A percentile compares a stretch with the other conserved stretches of the same genome.
phyloP scores from a whole-genome alignment of 2,888 invertebrate genomes.

The Diabrotica balteata region DNA sequence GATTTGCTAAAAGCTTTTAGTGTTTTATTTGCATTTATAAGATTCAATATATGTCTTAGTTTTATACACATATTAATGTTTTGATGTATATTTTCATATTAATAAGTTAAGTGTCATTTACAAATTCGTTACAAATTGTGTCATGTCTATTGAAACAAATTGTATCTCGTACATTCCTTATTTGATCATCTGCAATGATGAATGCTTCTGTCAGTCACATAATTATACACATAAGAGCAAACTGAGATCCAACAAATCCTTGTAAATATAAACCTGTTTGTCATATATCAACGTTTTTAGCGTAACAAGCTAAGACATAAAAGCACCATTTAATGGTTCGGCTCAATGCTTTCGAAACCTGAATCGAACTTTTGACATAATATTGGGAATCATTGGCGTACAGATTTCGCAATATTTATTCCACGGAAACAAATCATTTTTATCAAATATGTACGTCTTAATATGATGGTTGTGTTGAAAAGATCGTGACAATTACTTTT shows the following conservation, averaged over 20 bases:
- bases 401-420: no score
- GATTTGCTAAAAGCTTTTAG: no score
- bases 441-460: no score
- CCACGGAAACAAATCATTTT: no score
- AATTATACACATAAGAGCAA: constrained; percentile 38
- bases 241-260: constrained; percentile 41
- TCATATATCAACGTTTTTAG: constrained; percentile 55
- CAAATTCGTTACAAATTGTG: constrained; percentile 27
- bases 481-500: no score
- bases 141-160: constrained; percentile 22
- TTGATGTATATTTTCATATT: neutral
- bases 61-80: no score
- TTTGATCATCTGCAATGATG: constrained; percentile 34
- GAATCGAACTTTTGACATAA: constrained; percentile 35
- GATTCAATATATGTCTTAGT: no score
- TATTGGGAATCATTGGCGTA: constrained; percentile 32
- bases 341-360: constrained; percentile 33
- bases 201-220: constrained; percentile 35
- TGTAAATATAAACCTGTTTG: constrained; percentile 49
- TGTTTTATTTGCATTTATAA: no score
- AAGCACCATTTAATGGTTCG: constrained; percentile 50
- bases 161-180: constrained; percentile 25
- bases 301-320: constrained; percentile 50
- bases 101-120: constrained; percentile 11
- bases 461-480: no score